Base-by-base conservation (phyloP, 2,888 invertebrate species). In the Philaethria dido region DNA sequence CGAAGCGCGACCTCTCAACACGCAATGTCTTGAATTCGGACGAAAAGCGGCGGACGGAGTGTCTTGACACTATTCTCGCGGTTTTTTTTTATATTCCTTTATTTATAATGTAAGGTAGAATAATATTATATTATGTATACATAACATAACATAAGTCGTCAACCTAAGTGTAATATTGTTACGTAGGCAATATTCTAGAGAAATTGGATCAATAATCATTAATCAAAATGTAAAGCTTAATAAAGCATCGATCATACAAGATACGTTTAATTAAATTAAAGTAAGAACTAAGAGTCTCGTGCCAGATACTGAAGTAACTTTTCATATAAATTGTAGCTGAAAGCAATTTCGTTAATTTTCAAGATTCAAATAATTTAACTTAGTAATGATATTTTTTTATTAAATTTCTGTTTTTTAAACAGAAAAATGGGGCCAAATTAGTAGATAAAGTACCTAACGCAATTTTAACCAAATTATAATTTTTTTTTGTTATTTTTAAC, bases 221-320 rank as follows among this genome's bases (percentile, higher is more conserved):
- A 55, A 55, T 55, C 36, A 55, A 55, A 55, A 39, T 55, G 36
- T n/a, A 39, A 18, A 14, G 11, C 29, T 29, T 16, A 45, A 25
- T 44, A 45, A 57, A 45, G 16, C 29, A 18, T 25, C 14, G 16
- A 44, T 1, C 13, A 29, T 60, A 44, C 44, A 14, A 45, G 29
- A 60, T 45, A 25, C 29, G 18, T 18, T 45, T 60, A 60, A 60
- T 18, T 44, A 14, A 45, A 60, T 45, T 45, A 29, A 60, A 18
- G 8, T 60, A 18, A 29, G 22, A 59, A 44, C 44, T 44, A 44
- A n/a, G 5, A 29, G 29, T 45, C 29, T 29, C 8, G 45, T 33
- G 45, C 45, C 45, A 45, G 29, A 29, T 13, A 60, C 18, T 60
- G 25, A 60, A 1, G 14, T 20, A 33, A 45, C 9, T 45, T 60